These are phyloP conservation scores for Monochamus alternatus DNA, from an alignment of 2,888 invertebrate species.

Conservation along the genomic window DNA sequence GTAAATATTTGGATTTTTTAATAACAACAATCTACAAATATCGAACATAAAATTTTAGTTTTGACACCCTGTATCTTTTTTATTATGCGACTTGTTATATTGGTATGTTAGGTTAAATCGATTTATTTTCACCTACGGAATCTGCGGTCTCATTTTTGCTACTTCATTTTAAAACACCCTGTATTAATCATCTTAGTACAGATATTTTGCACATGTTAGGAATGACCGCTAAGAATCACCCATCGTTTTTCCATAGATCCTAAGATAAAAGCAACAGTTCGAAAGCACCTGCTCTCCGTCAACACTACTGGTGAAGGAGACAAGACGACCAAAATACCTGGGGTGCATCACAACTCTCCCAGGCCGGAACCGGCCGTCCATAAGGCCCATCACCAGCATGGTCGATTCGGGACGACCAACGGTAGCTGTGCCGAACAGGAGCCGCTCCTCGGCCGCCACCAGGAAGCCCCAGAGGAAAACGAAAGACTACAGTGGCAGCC, in stretches of 20 bases:
- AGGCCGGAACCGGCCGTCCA: conserved; percentile 51
- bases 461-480: conserved; percentile 71
- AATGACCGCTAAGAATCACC: conserved; percentile 4
- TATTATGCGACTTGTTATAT: too few relatives aligned
- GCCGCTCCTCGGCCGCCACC: conserved; percentile 48
- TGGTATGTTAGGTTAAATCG: too few relatives aligned
- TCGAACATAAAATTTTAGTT: too few relatives aligned
- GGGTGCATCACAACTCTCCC: conserved; percentile 60
- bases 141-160: too few relatives aligned
- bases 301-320: conserved; percentile 65
- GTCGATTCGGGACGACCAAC: conserved; percentile 70
- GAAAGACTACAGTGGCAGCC: conserved; percentile 74
- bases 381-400: conserved; percentile 53
- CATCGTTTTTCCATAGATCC: conserved; percentile 77
- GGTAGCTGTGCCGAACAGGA: conserved; percentile 71
- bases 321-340: conserved; percentile 67
- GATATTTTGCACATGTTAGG: too few relatives aligned
- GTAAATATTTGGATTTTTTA: too few relatives aligned
- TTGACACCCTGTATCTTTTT: too few relatives aligned
- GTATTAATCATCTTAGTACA: too few relatives aligned
- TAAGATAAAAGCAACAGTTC: conserved; percentile 86
- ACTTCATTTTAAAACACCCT: too few relatives aligned
- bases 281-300: conserved; percentile 80
- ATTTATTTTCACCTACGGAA: too few relatives aligned
- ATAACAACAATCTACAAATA: too few relatives aligned